Evolutionary conservation across 2,888 invertebrate genomes (phyloP).

Genomic region (Notodonta ziczac): DNA sequence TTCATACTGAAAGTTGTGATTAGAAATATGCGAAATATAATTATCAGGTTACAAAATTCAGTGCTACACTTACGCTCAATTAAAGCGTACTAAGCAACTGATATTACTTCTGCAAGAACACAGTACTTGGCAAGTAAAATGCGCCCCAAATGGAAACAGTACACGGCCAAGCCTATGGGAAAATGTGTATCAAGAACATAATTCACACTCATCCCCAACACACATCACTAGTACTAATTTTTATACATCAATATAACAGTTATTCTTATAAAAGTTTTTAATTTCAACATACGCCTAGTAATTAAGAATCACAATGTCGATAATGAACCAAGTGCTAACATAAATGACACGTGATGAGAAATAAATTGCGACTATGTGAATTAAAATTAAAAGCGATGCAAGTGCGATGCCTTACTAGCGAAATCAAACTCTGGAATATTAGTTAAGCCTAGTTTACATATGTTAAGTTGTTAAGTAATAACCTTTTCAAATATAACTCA

Average conservation of each 20-base stretch:
- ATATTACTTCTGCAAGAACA: neutral
- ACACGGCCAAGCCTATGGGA: constrained; percentile 15
- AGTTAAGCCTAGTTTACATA: constrained; percentile 14
- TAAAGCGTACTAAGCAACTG: too few relatives aligned
- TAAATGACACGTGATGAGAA: constrained; percentile 37
- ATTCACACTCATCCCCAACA: constrained; percentile 49
- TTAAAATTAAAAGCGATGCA: constrained; percentile 45
- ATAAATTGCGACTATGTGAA: constrained; percentile 42
- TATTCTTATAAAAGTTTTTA: constrained; percentile 69
- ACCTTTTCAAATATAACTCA: neutral
- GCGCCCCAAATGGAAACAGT: constrained; percentile 10
- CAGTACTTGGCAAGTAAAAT: constrained; percentile 13
- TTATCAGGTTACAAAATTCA: neutral
- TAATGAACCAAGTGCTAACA: constrained; percentile 48
- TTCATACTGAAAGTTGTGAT: neutral
- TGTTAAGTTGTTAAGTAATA: constrained; percentile 2
- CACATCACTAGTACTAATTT: constrained; percentile 54
- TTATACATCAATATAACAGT: constrained; percentile 74
- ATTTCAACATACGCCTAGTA: constrained; percentile 58
- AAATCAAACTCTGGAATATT: constrained; percentile 35
- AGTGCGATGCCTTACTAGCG: constrained; percentile 32
- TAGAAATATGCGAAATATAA: neutral
- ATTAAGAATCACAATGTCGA: constrained; percentile 54
- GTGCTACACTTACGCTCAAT: neutral
- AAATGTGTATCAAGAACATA: constrained; percentile 35